Conservation (phyloP, 1,140 invertebrate species). For the Andricus grossulariae region DNA sequence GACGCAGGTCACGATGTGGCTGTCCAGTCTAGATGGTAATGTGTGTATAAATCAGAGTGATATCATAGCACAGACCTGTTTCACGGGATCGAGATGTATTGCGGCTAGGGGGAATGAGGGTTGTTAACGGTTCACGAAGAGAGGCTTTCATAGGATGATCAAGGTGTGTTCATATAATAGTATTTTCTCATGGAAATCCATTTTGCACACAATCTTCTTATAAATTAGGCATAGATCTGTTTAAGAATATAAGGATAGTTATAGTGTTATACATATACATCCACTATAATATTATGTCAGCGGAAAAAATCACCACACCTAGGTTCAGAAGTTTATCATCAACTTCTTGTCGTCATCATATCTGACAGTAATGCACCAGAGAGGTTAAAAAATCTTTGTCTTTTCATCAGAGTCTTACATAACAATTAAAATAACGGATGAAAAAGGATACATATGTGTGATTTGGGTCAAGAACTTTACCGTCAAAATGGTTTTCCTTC, state of each 20-base stretch:
- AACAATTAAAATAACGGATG: no score
- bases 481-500: no score
- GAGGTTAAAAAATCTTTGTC: no score
- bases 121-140: conserved; percentile 22
- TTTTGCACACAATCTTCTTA: neutral
- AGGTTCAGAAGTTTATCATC: no score
- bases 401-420: no score
- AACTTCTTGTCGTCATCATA: no score
- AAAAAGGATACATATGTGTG: no score
- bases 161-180: neutral
- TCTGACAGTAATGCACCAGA: no score
- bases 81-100: conserved; percentile 55
- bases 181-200: neutral
- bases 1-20: conserved; percentile 37
- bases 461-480: no score
- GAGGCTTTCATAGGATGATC: conserved; percentile 1
- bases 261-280: no score
- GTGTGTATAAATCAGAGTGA: conserved; percentile 59
- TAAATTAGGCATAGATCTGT: neutral
- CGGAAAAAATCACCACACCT: no score
- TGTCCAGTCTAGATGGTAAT: conserved; percentile 54
- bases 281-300: no score
- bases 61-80: conserved; percentile 54
- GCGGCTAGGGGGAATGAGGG: conserved; percentile 31
- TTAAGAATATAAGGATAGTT: neutral